Base-by-base conservation (phyloP, 2,888 invertebrate genomes). In the Sabellastarte sp. region DNA sequence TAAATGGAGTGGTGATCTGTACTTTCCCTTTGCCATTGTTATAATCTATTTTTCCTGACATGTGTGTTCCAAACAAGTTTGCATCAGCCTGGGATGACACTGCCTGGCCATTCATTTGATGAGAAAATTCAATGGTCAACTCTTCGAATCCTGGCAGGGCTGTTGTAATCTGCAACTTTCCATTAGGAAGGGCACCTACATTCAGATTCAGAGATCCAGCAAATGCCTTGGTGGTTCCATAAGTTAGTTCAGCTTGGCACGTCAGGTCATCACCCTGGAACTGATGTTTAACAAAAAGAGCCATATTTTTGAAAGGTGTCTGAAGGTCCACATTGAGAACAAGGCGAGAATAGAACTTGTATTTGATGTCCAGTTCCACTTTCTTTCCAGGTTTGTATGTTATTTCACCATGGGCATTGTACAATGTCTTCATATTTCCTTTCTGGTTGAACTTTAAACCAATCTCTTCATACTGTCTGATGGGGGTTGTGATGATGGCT, bases 401-500 rank as follows among this genome's bases (percentile, higher is more conserved):
- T n/a, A 55, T 50, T 57, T 56, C 57, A 41, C 52, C 63, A 31
- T 3, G 10, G 5, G 68, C 63, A 41, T 63, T 41, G 33, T 68
- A 69, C 63, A 66, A 62, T 32, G n/a, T 28, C 41, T 32, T 59
- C 29, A 56, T 5, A 15, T 53, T 26, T 51, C 69, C 69, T 28
- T 60, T 56, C 56, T 69, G 69, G 50, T 59, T 59, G 32, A 67
- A 57, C 3, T 31, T 31, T 2, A 32, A 51, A 32, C 26, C 20
- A n/a, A 63, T 28, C 50, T 58, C 52, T 53, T 57, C 53, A 53
- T 53, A 53, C 5, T 26, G 4, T 24, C 26, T 5, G 24, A 61
- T 57, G 3, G 61, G 61, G 26, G 57, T 57, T 2, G 31, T 33
- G 4, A 52, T 4, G 5, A 15, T 29, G 28, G 32, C 5, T 5